A percentile compares a stretch with the other conserved stretches of the same genome.
phyloP scores from a whole-genome alignment of 2,888 invertebrate genomes.

The Itoplectis maculator region DNA sequence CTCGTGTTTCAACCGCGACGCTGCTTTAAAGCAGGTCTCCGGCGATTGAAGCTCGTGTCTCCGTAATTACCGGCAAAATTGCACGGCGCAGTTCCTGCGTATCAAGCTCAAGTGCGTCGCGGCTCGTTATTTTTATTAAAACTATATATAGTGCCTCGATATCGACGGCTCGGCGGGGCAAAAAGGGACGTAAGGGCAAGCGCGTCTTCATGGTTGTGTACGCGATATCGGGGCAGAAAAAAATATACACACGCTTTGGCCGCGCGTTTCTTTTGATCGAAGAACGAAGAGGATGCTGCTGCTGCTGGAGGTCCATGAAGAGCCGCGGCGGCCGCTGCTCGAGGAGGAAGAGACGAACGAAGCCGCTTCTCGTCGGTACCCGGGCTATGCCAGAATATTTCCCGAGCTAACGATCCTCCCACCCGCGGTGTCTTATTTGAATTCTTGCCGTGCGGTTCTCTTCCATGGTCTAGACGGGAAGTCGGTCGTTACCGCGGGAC shows the following conservation, averaged over 20 bases:
- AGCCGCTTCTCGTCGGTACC: slow-evolving; percentile 9
- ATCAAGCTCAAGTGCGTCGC: not conserved
- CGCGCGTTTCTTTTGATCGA: slow-evolving; percentile 10
- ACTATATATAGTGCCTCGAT: slow-evolving; percentile 21
- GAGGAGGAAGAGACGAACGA: slow-evolving; percentile 15
- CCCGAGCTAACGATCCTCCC: slow-evolving; percentile 47
- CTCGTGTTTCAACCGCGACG: not conserved
- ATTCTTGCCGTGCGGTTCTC: slow-evolving; percentile 49
- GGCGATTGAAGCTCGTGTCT: not conserved
- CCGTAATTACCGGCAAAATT: not conserved
- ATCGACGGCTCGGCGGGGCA: not conserved
- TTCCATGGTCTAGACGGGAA: slow-evolving; percentile 66
- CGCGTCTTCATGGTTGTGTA: not conserved
- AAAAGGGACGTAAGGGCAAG: slow-evolving; percentile 4
- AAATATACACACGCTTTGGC: not conserved
- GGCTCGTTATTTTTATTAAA: slow-evolving; percentile 17
- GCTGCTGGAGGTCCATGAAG: not conserved
- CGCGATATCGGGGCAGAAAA: not conserved
- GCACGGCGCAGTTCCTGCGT: slow-evolving; percentile 8
- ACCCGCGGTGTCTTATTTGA: slow-evolving; percentile 41
- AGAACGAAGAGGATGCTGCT: not conserved
- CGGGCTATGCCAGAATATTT: slow-evolving; percentile 42
- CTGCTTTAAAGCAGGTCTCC: too few species aligned
- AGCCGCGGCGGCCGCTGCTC: too few species aligned
- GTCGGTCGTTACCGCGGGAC: slow-evolving; percentile 60